Conservation (phyloP, 2,888 invertebrate genomes). For the Dasypogon diadema region DNA sequence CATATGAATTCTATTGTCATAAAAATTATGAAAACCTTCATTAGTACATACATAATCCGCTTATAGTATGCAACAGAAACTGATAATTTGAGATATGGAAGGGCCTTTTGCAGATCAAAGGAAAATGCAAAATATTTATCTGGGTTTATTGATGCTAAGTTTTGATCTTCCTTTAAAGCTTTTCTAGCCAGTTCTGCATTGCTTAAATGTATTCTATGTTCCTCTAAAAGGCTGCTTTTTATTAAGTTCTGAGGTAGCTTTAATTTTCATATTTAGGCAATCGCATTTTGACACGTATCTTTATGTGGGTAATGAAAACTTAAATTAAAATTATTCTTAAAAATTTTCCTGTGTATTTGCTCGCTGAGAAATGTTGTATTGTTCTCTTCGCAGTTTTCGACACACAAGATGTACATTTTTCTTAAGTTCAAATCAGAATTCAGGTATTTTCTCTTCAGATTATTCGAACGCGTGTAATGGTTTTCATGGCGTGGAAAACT, state of each 20-base stretch:
- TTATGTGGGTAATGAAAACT: slow-evolving; percentile 58
- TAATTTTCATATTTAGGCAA: background rate
- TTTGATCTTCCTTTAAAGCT: background rate
- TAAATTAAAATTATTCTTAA: slow-evolving; percentile 54
- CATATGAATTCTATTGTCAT: slow-evolving; percentile 50
- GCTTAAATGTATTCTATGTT: background rate
- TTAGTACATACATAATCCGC: background rate
- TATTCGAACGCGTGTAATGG: slow-evolving; percentile 47
- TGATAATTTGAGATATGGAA: slow-evolving; percentile 26
- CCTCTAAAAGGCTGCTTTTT: background rate
- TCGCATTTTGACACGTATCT: slow-evolving; percentile 60
- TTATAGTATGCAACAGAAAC: background rate
- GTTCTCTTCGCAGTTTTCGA: slow-evolving; percentile 45
- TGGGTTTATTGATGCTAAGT: slow-evolving; percentile 46
- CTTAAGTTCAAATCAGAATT: slow-evolving; percentile 55
- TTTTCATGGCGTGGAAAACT: slow-evolving; percentile 16
- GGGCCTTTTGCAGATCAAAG: slow-evolving; percentile 53
- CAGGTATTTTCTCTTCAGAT: slow-evolving; percentile 55
- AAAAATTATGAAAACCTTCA: slow-evolving; percentile 50
- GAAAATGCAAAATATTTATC: slow-evolving; percentile 52
- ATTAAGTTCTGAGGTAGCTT: slow-evolving; percentile 54
- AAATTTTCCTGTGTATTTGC: slow-evolving; percentile 54
- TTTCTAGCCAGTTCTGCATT: slow-evolving; percentile 55
- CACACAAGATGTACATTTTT: slow-evolving; percentile 55
- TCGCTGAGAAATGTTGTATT: slow-evolving; percentile 46